Percentiles rank a stretch among this genome's conserved stretches.
phyloP scores from a whole-genome alignment of 2,888 invertebrate genomes.

The Pandemis corylana region DNA sequence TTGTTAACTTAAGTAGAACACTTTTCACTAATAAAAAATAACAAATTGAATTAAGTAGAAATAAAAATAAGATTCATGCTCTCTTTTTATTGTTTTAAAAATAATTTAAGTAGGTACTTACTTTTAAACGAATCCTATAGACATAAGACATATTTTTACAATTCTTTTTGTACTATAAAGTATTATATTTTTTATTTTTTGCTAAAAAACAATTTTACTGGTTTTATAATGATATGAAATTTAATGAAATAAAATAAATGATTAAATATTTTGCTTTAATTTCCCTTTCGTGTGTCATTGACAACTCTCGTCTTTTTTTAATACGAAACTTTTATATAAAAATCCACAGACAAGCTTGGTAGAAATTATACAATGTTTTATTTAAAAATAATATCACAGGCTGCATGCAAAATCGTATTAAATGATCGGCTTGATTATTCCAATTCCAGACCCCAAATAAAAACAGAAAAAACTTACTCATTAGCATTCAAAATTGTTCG shows the following conservation, averaged over 20 bases:
- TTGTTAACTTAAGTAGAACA: neutral
- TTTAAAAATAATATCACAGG: constrained; percentile 32
- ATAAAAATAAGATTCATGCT: constrained; percentile 12
- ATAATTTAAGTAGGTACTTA: neutral
- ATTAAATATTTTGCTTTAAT: neutral
- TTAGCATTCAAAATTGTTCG: constrained; percentile 11
- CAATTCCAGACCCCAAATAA: neutral
- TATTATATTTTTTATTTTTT: constrained; percentile 9
- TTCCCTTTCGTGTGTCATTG: neutral
- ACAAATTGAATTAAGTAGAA: constrained; percentile 17
- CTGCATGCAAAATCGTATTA: constrained; percentile 32
- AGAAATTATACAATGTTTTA: neutral
- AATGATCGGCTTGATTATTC: neutral
- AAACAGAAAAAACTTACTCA: constrained; percentile 26
- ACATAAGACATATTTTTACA: neutral
- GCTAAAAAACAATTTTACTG: neutral
- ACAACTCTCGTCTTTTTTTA: neutral
- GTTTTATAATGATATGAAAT: neutral
- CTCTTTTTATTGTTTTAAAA: constrained; percentile 13
- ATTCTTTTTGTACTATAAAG: neutral
- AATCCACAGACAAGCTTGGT: neutral
- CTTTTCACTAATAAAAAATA: neutral
- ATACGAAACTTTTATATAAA: neutral
- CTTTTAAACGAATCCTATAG: constrained; percentile 19
- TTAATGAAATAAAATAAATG: constrained; percentile 1